These are phyloP conservation scores for Haliclona indistincta DNA, from an alignment of 37 sponge, comb jelly and placozoan genomes.

Conservation along the genomic window DNA sequence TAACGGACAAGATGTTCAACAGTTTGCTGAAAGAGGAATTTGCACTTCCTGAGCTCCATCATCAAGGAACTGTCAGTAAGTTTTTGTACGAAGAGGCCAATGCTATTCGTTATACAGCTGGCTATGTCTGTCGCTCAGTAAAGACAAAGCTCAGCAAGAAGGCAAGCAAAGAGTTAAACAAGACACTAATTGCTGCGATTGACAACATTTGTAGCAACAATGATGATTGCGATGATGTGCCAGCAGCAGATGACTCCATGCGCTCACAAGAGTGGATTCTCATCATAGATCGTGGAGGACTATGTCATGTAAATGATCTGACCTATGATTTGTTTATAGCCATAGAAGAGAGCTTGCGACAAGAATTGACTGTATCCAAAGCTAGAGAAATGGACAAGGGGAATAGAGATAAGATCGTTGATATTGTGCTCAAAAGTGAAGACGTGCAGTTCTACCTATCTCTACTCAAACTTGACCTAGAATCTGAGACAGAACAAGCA, in stretches of 20 bases:
- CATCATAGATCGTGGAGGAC: slow-evolving; percentile 35
- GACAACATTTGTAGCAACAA: slow-evolving; percentile 12
- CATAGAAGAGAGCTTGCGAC: slow-evolving; percentile 19
- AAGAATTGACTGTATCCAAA: no score
- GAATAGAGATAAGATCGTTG: no score
- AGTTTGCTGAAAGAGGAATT: neutral
- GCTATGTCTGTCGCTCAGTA: slow-evolving; percentile 25
- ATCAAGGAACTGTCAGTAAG: neutral
- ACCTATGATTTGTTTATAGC: slow-evolving; percentile 9
- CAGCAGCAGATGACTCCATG: no score
- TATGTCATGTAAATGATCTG: slow-evolving; percentile 21
- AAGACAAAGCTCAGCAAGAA: slow-evolving; percentile 15
- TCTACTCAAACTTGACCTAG: no score
- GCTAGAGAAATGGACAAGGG: no score
- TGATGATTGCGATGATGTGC: neutral
- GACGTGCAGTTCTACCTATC: no score
- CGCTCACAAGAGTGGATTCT: slow-evolving; percentile 16
- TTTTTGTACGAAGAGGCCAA: slow-evolving; percentile 20
- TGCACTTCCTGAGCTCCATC: neutral
- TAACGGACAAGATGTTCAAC: neutral
- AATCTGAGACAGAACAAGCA: no score
- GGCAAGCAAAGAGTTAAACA: slow-evolving; percentile 11
- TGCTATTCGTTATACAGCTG: slow-evolving; percentile 33
- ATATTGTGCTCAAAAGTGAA: no score
- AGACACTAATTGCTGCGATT: slow-evolving; percentile 7